Evolutionary conservation across 1,140 invertebrate species (phyloP).

Genomic region (Gryllus bimaculatus): DNA sequence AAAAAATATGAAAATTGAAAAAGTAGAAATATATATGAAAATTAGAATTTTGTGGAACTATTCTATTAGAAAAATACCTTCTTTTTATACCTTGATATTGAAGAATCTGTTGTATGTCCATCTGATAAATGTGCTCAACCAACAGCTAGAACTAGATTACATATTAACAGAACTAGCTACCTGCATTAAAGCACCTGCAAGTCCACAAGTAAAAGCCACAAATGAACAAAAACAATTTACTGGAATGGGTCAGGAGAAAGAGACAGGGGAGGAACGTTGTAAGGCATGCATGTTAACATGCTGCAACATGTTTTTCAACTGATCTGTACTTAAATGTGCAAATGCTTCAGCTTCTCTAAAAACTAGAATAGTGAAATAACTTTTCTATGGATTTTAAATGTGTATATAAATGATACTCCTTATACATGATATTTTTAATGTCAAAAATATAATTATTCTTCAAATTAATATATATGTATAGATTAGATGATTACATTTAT

Average conservation of each 20-base stretch:
- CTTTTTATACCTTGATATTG: neutral
- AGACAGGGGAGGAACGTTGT: neutral
- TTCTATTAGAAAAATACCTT: neutral
- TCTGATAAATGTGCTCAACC: neutral
- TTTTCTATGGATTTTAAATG: no score
- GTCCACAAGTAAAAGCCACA: constrained; percentile 13
- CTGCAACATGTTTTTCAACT: neutral
- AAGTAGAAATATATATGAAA: constrained; percentile 21
- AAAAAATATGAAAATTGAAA: constrained; percentile 16
- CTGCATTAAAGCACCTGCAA: constrained; percentile 13
- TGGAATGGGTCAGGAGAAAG: neutral
- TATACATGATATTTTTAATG: no score
- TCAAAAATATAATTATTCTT: no score
- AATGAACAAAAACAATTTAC: neutral
- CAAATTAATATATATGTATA: no score
- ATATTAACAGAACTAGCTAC: neutral
- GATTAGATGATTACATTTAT: no score
- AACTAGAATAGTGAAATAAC: no score
- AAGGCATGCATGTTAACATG: neutral
- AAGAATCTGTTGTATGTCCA: neutral
- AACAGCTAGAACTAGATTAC: constrained; percentile 4
- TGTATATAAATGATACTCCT: no score
- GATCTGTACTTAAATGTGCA: neutral
- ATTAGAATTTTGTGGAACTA: constrained; percentile 4
- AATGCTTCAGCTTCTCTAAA: neutral